Conservation (phyloP, 2,888 invertebrate genomes). For the Hydroisotoma schaefferi region DNA sequence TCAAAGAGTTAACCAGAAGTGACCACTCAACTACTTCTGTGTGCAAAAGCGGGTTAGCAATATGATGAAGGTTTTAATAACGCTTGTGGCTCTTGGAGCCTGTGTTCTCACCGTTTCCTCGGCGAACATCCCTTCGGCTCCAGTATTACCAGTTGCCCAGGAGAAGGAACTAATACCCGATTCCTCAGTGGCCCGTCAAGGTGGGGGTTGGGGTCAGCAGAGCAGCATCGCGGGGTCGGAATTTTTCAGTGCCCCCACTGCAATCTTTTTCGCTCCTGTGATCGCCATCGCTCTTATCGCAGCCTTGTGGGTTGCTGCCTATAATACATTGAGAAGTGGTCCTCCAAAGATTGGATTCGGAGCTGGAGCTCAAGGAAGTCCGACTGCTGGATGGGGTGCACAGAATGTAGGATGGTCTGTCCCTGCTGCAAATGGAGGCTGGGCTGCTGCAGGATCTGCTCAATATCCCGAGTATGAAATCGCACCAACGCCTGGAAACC, state of each 20-base stretch:
- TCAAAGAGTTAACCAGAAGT: too few species aligned
- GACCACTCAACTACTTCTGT: neutral
- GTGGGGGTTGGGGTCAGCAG: constrained; percentile 4
- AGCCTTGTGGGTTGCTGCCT: constrained; percentile 36
- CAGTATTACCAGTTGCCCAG: constrained; percentile 2
- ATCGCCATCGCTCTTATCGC: constrained; percentile 31
- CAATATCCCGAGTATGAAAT: constrained; percentile 10
- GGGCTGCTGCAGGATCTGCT: constrained; percentile 20
- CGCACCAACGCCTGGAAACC: constrained; percentile 13
- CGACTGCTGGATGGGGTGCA: constrained; percentile 19
- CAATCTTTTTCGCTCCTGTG: constrained; percentile 30
- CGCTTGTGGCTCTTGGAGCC: constrained; percentile 7
- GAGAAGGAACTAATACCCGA: constrained; percentile 4
- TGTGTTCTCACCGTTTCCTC: constrained; percentile 22
- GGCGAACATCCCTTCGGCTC: constrained; percentile 6
- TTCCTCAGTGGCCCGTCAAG: constrained; percentile 4
- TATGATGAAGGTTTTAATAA: constrained; percentile 12
- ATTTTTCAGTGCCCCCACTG: constrained; percentile 29
- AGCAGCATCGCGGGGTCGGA: constrained; percentile 28
- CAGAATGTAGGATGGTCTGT: constrained; percentile 24
- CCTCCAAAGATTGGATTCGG: constrained; percentile 33
- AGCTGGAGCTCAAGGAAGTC: constrained; percentile 28
- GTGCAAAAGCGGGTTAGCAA: neutral
- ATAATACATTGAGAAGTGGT: constrained; percentile 31
- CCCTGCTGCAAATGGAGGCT: constrained; percentile 21